These are phyloP conservation scores for Myripristis murdjan DNA, from an alignment of 2,797 vertebrate genomes.

Conservation along the genomic window DNA sequence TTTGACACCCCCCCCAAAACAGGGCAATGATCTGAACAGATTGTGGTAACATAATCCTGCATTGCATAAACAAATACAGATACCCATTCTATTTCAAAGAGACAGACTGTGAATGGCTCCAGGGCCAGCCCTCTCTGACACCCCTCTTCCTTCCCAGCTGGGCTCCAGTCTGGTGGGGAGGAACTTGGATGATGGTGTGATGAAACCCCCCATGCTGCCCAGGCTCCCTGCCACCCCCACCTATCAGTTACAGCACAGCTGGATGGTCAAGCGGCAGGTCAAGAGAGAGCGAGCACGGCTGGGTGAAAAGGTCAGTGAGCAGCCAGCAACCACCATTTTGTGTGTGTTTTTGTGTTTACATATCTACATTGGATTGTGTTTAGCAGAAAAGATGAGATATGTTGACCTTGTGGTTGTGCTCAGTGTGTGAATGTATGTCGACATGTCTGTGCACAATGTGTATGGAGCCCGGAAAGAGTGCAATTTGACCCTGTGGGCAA, in stretches of 20 bases:
- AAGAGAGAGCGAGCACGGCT: slow-evolving; percentile 24
- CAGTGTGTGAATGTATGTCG: slow-evolving; percentile 14
- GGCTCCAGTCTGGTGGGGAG: slow-evolving; percentile 47
- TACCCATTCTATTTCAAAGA: slow-evolving; percentile 44
- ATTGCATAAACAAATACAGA: slow-evolving; percentile 56
- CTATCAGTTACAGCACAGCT: slow-evolving; percentile 64
- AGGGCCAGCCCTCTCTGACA: slow-evolving; percentile 58
- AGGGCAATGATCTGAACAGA: slow-evolving; percentile 66
- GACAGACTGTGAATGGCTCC: slow-evolving; percentile 58
- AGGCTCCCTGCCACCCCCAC: slow-evolving; percentile 45
- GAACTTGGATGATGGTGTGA: slow-evolving; percentile 47
- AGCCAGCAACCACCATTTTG: slow-evolving; percentile 46
- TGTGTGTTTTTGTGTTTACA: slow-evolving; percentile 21
- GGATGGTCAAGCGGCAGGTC: slow-evolving; percentile 56
- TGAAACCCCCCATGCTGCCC: slow-evolving; percentile 44
- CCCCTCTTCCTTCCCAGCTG: slow-evolving; percentile 61
- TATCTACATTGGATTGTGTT: slow-evolving; percentile 9
- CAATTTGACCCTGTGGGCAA: slow-evolving; percentile 37
- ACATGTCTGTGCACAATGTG: slow-evolving; percentile 26
- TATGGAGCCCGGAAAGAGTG: slow-evolving; percentile 37
- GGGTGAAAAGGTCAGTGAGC: slow-evolving; percentile 69
- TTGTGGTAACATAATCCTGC: slow-evolving; percentile 54
- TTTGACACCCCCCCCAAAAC: slow-evolving; percentile 36
- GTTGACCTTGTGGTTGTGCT: neutral
- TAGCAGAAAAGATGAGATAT: slow-evolving; percentile 25